Conservation (phyloP, 2,797 vertebrate genomes). For the Sebastes itinus region DNA sequence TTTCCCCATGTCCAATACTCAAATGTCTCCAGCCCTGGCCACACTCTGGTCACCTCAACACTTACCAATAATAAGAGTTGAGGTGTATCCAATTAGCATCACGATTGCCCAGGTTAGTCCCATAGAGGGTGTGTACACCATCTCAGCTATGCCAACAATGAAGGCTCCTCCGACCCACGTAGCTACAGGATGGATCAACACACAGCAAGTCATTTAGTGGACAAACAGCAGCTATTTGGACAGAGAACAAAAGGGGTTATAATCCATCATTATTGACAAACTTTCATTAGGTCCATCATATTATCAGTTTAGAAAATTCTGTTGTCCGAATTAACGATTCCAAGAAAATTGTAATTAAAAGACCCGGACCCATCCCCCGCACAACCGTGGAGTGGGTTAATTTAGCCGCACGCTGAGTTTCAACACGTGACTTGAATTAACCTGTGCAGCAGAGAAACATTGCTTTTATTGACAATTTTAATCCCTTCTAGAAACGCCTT, state of each 20-base stretch:
- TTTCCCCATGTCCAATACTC: too few species aligned
- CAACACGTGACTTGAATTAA: neutral
- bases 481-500: neutral
- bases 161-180: conserved; percentile 75
- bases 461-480: neutral
- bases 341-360: too few species aligned
- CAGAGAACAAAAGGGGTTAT: neutral
- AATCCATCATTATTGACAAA: too few species aligned
- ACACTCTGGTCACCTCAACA: neutral
- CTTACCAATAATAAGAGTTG: conserved; percentile 67
- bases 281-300: too few species aligned
- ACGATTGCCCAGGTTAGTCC: conserved; percentile 61
- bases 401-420: neutral
- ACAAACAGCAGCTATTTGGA: neutral
- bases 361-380: neutral
- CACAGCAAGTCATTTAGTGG: neutral
- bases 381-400: neutral
- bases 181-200: conserved; percentile 51
- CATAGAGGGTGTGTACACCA: conserved; percentile 67
- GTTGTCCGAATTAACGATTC: too few species aligned
- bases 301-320: too few species aligned
- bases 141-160: conserved; percentile 72
- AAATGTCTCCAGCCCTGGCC: too few species aligned
- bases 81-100: neutral
- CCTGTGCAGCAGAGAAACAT: neutral